Evolutionary conservation across 35 echinoderm and acorn worm genomes (phyloP), one percentile per base, ranked within the genome.

Genomic region (Lytechinus variegatus): DNA sequence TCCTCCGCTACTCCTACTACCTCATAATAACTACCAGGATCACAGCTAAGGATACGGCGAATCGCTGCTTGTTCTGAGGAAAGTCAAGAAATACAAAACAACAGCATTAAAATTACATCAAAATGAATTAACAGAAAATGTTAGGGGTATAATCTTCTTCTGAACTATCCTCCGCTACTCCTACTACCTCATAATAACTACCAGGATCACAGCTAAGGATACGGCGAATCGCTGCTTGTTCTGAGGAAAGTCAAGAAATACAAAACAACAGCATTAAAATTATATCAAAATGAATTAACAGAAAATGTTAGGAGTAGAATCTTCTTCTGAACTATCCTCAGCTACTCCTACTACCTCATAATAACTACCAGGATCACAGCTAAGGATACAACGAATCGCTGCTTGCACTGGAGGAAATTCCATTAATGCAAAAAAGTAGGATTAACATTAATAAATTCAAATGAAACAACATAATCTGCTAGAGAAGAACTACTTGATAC

Each of bases 271-370:
- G 29, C 29, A 1, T 44, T 44, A 44, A 44, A 44, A 44, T 44
- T 2, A 44, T 2, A 44, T 44, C 33, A 44, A 44, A 44, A 44
- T 44, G 33, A 44, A 44, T 1, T 44, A 44, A 44, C 33, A 44
- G 0, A 44, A 44, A 44, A 44, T 44, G 33, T 44, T 44, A 44
- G 33, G 33, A 2, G 33, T 44, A 44, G 33, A 44, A 9, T 96
- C 96, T 4, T 97, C 97, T 54, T 97, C 97, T 9, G 95, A 24
- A 24, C 95, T 94, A 54, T 95, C 92, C 54, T 91, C 66, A 10
- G 91, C 86, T 28, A 97, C 97, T 52, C 97, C 97, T 52, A 97
- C 56, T 24, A 97, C 97, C 52, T 95, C 94, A 27, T 96, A 96
- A 11, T 94, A 94, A 21, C 96, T 95, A 12, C 95, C 95, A 10